Base-by-base conservation (phyloP, 2,113 vertebrate species). In the Cyanoderma ruficeps region DNA sequence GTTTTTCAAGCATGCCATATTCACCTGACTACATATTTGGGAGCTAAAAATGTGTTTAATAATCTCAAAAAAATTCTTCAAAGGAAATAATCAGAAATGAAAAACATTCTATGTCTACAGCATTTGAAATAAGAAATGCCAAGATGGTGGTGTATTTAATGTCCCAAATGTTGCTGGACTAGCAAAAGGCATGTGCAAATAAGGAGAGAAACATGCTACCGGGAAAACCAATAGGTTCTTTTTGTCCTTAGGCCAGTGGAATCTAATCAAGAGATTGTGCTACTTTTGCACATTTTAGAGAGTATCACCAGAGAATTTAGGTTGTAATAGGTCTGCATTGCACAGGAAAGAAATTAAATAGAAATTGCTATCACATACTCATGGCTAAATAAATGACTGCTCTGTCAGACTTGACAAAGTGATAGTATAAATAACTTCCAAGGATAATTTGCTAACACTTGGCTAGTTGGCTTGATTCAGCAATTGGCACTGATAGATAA, bases 191-290 rank as follows among this genome's bases (percentile, higher is more conserved):
- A 16, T 46, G 39, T 27, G 79, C 68, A 46, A 95, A 71, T 85
- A 96, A 95, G 94, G 33, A 95, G n/a, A 19, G 15, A 94, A 84
- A 85, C 14, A 44, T 37, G n/a, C 49, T 91, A 89, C 23, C 86
- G 60, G 57, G 50, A 89, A 94, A 95, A 80, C 67, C 22, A 93
- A 50, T 68, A 79, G 13, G 18, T n/a, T 96, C 39, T 88, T 96
- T 96, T 85, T 93, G 76, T 91, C 87, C 84, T 93, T 79, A 91
- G 75, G 68, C 71, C 49, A 90, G 28, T 57, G 41, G 42, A 89
- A 97, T 96, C 71, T 95, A 97, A 97, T 97, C 86, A 94, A 91
- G 44, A 77, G 6, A 68, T 37, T 90, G 60, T 80, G 68, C 28
- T 94, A 93, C 70, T 94, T 96, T 94, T 93, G 28, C 44, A 91